phyloP scores from a whole-genome alignment of 2,113 vertebrate genomes.

The Corythaeola cristata region DNA sequence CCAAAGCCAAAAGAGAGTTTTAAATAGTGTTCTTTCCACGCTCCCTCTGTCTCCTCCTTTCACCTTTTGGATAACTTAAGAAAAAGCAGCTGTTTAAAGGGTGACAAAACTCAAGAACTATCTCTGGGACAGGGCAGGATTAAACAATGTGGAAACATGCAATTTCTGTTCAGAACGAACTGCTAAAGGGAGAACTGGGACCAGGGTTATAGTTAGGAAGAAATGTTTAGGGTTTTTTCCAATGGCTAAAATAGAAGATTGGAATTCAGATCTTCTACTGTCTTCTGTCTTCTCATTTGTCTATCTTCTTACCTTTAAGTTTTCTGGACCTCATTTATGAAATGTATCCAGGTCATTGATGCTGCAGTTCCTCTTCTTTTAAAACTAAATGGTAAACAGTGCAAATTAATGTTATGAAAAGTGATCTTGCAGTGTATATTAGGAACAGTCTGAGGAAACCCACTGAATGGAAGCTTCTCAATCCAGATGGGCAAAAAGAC shows the following conservation, averaged over 20 bases:
- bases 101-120: slow-evolving; percentile 13
- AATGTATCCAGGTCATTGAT: neutral
- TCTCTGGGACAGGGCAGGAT: neutral
- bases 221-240: neutral
- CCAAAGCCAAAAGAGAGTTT: neutral
- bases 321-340: neutral
- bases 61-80: slow-evolving; percentile 21
- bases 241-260: neutral
- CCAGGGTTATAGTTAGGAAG: neutral
- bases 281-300: neutral
- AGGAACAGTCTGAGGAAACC: neutral
- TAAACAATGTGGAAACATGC: neutral
- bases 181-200: neutral
- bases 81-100: slow-evolving; percentile 32
- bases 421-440: neutral
- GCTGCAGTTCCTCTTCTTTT: neutral
- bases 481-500: neutral
- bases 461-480: neutral
- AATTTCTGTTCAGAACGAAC: neutral
- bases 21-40: neutral
- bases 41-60: slow-evolving; percentile 31
- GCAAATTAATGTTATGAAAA: neutral
- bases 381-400: neutral
- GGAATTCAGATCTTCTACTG: neutral
- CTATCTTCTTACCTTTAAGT: neutral